Evolutionary conservation across 2,888 invertebrate genomes (phyloP).

Genomic region (Pterostichus madidus): DNA sequence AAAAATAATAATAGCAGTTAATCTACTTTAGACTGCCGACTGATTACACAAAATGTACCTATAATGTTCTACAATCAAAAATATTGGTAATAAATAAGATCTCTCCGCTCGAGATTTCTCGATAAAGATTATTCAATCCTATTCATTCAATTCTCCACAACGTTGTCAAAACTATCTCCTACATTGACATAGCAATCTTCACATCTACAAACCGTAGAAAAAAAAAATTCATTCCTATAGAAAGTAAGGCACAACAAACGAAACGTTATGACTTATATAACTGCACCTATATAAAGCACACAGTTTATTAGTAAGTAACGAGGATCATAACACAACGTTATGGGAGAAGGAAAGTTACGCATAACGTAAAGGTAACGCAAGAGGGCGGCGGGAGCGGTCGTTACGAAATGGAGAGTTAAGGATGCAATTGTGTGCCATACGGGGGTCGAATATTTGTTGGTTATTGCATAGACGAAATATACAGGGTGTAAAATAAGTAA

Average conservation of each 20-base stretch:
- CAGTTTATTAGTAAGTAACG: background rate
- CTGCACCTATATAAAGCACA: constrained; percentile 19
- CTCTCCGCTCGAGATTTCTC: constrained; percentile 4
- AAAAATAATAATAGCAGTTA: too few species aligned
- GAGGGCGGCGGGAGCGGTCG: background rate
- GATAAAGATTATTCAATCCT: background rate
- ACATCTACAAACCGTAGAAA: background rate
- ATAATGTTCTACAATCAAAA: too few species aligned
- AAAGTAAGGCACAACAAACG: constrained; percentile 16
- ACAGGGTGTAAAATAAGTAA: too few species aligned
- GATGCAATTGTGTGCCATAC: too few species aligned
- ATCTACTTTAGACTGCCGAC: too few species aligned
- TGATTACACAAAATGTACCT: too few species aligned
- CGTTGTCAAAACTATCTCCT: constrained; percentile 9
- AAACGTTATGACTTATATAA: constrained; percentile 35
- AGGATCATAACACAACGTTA: background rate
- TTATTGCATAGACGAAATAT: too few species aligned
- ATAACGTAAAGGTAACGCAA: background rate
- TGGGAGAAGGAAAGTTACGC: constrained; percentile 2
- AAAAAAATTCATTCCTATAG: background rate
- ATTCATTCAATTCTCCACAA: background rate
- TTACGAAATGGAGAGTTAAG: background rate
- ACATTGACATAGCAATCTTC: constrained; percentile 1
- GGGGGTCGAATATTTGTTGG: too few species aligned
- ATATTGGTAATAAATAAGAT: background rate